A percentile compares a stretch with the other conserved stretches of the same genome.
These are phyloP conservation scores for Argyrosomus regius DNA, from an alignment of 2,797 vertebrate genomes.

Conservation along the genomic window DNA sequence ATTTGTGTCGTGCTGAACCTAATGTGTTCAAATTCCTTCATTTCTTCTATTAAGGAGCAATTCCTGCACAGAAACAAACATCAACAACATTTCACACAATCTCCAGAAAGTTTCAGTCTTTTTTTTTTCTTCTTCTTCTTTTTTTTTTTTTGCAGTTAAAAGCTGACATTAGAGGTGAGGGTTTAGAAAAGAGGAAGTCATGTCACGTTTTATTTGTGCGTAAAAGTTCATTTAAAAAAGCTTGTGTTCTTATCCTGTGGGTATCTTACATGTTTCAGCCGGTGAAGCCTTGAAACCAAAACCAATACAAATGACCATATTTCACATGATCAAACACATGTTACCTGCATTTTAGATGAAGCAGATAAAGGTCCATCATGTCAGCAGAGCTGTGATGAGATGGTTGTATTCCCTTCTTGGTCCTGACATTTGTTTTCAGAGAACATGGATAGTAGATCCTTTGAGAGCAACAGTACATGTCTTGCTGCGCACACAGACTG, in stretches of 20 bases:
- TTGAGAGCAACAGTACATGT: neutral
- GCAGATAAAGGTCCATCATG: conserved; percentile 47
- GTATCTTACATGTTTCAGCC: neutral
- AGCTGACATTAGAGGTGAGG: neutral
- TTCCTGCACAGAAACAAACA: too few relatives aligned
- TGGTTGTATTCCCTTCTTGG: neutral
- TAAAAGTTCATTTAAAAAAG: neutral
- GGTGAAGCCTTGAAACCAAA: conserved; percentile 3
- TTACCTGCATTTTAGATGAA: conserved; percentile 62
- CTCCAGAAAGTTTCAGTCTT: too few relatives aligned
- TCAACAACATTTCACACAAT: too few relatives aligned
- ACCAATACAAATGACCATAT: neutral
- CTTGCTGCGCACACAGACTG: neutral
- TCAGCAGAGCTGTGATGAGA: neutral
- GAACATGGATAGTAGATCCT: neutral
- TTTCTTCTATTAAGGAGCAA: neutral
- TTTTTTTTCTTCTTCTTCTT: too few relatives aligned
- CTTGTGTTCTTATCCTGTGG: neutral
- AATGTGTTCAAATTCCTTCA: neutral
- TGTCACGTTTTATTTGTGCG: neutral
- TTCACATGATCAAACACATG: conserved; percentile 14
- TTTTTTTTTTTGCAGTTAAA: neutral
- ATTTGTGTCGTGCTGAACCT: neutral
- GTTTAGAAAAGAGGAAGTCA: neutral
- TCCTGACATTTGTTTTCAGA: neutral